Conservation (phyloP, 2,113 vertebrate species). For the Leucosticte australis region DNA sequence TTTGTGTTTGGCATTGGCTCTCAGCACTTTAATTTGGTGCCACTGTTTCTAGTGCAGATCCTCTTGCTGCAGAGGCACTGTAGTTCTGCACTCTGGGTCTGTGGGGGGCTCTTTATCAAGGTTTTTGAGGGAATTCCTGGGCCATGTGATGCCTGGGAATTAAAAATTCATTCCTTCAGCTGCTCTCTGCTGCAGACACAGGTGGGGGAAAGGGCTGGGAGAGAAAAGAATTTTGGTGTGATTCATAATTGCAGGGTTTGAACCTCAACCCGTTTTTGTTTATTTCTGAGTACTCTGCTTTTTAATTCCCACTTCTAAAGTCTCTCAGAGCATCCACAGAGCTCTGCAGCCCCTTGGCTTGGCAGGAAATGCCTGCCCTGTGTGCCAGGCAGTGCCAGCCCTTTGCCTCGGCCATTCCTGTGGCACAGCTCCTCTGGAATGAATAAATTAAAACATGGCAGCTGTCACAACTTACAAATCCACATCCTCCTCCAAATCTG, state of each 20-base stretch:
- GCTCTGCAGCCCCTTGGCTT: neutral
- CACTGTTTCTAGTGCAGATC: neutral
- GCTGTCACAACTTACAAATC: neutral
- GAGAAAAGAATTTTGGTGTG: no score
- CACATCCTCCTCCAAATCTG: neutral
- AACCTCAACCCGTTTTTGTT: neutral
- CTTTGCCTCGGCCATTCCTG: neutral
- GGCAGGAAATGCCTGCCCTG: neutral
- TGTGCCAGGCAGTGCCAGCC: neutral
- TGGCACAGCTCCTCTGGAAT: neutral
- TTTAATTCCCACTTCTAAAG: neutral
- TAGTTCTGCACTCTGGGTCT: neutral
- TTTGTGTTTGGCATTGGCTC: neutral
- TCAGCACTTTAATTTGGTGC: neutral
- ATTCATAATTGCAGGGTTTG: neutral
- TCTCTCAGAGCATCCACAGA: neutral
- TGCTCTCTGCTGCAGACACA: neutral
- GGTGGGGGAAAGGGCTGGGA: no score
- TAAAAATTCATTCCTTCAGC: neutral
- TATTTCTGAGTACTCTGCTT: rapidly evolving
- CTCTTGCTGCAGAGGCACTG: neutral
- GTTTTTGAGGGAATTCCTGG: neutral
- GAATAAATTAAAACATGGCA: neutral
- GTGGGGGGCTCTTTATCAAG: neutral
- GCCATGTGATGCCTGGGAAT: neutral